These are phyloP conservation scores for Carterocephalus palaemon DNA, from an alignment of 2,888 invertebrate genomes.

Conservation along the genomic window DNA sequence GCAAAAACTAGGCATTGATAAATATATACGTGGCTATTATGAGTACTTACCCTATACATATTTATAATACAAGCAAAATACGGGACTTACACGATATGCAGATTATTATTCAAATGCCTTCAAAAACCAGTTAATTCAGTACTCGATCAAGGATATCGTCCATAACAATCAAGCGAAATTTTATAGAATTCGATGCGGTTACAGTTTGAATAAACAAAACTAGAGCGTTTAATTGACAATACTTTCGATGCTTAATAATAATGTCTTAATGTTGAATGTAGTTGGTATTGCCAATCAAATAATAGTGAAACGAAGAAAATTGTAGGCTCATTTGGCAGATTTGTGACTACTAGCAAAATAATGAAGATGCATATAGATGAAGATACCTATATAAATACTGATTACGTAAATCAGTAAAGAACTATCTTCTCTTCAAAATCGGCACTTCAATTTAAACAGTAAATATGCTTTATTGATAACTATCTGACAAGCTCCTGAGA, in stretches of 20 bases:
- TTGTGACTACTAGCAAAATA: too few species aligned
- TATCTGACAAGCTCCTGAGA: slow-evolving; percentile 34
- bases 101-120: too few species aligned
- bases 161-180: too few species aligned
- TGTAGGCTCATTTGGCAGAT: neutral
- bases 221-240: slow-evolving; percentile 21
- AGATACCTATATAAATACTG: neutral
- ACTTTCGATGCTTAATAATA: slow-evolving; percentile 14
- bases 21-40: too few species aligned
- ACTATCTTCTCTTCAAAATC: slow-evolving; percentile 23
- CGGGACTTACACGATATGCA: too few species aligned
- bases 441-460: slow-evolving; percentile 20
- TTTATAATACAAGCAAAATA: too few species aligned
- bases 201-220: slow-evolving; percentile 18
- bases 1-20: too few species aligned
- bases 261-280: slow-evolving; percentile 19
- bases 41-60: too few species aligned
- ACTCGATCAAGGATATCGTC: too few species aligned
- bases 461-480: slow-evolving; percentile 31
- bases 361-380: too few species aligned
- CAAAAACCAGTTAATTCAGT: too few species aligned
- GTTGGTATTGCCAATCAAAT: slow-evolving; percentile 21
- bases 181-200: slow-evolving; percentile 15
- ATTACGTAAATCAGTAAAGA: slow-evolving; percentile 1
- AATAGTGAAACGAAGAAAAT: slow-evolving; percentile 12